Evolutionary conservation across 30 jellyfish, hydroid and myxozoan species (phyloP), one percentile per base, ranked within the genome.

Genomic region (Catostylus mosaicus): DNA sequence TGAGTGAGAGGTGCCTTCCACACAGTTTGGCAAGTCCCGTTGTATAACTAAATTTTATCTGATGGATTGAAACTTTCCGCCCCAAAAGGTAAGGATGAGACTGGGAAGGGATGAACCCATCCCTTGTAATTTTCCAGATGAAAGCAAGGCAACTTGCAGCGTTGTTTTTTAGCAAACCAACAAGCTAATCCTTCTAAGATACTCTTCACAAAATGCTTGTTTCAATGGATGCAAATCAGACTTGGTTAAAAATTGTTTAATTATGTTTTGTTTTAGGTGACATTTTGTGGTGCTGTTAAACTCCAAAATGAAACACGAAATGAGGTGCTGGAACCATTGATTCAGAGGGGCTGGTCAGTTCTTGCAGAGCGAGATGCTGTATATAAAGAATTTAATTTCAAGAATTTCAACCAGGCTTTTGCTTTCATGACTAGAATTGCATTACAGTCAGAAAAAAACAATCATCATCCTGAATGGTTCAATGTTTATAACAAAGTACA

Each of bases 391-490:
- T 95, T 89, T 59, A 59, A 50, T 2, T 95, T 95, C 89, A 84
- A 89, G 73, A 96, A 91, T 59, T 95, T 89, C 65, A 89, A 90
- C 67, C 88, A 80, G 43, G 97, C 99, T 3, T 95, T 95, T 75
- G 98, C 94, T 23, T 95, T 95, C 88, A 95, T 95, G 99, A 76
- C 99, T 46, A 73, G 98, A 73, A 89, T 95, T 12, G 97, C 96
- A 2, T 67, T 95, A 78, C 78, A 67, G 52, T 91, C 99, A 67
- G 99, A 95, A 64, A 78, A 89, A 67, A 75, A 70, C 81, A 87
- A 95, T 52, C 98, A 89, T 78, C 98, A 95, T 59, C 98, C 99
- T 27, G 99, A 95, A 50, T 95, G 99, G 99, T 89, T 61, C 35
- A 95, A 95, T 66, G 99, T 95, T 36, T 95, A 95, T 80, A 95